Conservation (phyloP, 2,888 invertebrate species). For the Plebejus anna region DNA sequence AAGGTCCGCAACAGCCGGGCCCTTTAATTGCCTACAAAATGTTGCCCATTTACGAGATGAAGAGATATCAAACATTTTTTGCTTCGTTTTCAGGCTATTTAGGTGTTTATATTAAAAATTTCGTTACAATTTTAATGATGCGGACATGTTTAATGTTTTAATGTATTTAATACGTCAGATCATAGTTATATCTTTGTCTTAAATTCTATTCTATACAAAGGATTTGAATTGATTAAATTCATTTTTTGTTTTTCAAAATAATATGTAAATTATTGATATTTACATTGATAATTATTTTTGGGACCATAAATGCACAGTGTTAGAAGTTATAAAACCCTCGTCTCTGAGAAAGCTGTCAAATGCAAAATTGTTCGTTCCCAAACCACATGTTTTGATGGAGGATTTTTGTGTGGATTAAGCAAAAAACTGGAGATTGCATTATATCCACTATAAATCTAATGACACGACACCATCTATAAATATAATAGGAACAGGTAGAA, state of each 20-base stretch:
- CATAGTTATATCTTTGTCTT: no score
- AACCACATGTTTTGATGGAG: conserved; percentile 38
- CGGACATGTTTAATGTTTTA: background rate
- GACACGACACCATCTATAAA: conserved; percentile 77
- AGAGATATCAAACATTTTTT: conserved; percentile 32
- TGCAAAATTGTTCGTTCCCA: conserved; percentile 19
- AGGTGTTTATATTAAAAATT: background rate
- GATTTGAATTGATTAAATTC: no score
- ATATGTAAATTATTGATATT: background rate
- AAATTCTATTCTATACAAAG: no score
- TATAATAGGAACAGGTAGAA: conserved; percentile 77
- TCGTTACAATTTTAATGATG: background rate
- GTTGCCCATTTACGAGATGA: conserved; percentile 64
- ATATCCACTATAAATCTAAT: conserved; percentile 79
- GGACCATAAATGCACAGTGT: background rate
- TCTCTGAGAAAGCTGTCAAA: background rate
- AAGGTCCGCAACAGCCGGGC: conserved; percentile 59
- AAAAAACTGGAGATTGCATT: conserved; percentile 75
- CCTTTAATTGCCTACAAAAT: conserved; percentile 78
- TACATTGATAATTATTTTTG: background rate
- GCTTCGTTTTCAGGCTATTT: background rate
- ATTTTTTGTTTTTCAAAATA: background rate
- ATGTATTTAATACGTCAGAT: no score
- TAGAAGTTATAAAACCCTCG: background rate
- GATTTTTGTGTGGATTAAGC: conserved; percentile 40